Percentiles rank a stretch among this genome's conserved stretches.
Evolutionary conservation across 1,140 invertebrate species (phyloP).

Genomic region (Planococcus citri): DNA sequence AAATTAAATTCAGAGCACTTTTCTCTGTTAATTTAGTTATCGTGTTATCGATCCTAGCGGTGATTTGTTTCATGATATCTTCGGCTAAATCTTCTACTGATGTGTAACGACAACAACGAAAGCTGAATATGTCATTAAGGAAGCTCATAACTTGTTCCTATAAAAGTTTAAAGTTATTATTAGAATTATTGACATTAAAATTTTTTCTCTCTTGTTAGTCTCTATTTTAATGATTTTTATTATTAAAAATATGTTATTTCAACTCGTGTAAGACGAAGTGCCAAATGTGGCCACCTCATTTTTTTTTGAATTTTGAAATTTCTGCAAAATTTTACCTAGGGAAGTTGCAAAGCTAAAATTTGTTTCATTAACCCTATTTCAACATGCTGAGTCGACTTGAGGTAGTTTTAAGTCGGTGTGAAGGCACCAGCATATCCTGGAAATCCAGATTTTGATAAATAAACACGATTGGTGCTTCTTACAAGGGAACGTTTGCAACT

Average conservation of each 20-base stretch:
- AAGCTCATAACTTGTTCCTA: constrained; percentile 78
- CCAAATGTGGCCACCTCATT: no score
- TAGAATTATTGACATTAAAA: no score
- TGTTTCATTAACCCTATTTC: no score
- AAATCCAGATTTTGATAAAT: no score
- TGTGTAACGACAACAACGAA: constrained; percentile 78
- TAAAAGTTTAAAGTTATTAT: constrained; percentile 20
- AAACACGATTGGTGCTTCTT: no score
- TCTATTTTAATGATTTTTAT: background rate
- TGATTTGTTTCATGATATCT: constrained; percentile 64
- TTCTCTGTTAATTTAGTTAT: constrained; percentile 30
- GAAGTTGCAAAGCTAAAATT: no score
- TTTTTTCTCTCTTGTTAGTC: background rate
- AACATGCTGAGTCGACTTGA: no score
- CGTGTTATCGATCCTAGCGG: constrained; percentile 50
- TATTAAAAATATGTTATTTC: background rate
- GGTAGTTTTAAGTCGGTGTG: no score
- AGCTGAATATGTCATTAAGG: constrained; percentile 82
- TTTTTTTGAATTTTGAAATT: no score
- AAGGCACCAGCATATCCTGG: no score
- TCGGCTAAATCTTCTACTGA: constrained; percentile 70
- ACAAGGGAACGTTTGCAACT: no score
- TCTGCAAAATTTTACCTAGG: no score
- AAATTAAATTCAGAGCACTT: background rate
- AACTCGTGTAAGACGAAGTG: background rate